Conservation (phyloP, 2,797 vertebrate genomes). For the Coendou prehensilis region DNA sequence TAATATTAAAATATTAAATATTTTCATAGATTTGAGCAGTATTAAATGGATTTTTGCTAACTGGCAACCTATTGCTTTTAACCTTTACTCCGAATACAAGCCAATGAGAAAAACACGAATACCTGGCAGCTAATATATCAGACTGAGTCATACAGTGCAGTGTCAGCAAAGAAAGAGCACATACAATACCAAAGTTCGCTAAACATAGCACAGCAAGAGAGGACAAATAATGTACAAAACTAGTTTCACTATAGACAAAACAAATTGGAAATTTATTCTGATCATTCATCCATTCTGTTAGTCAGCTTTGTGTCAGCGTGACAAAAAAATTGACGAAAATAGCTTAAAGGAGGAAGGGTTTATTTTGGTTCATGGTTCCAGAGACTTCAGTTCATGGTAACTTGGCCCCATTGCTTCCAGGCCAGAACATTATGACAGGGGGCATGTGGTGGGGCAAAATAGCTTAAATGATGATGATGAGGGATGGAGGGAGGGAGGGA, state of each 20-base stretch:
- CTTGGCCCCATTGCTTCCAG: background rate
- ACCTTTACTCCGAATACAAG: constrained; percentile 50
- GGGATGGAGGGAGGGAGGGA: background rate
- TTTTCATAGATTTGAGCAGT: constrained; percentile 58
- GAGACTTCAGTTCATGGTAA: background rate
- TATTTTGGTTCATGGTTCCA: background rate
- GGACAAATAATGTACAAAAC: constrained; percentile 8
- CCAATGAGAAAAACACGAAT: constrained; percentile 7
- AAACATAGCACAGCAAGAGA: background rate
- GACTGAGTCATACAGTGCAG: background rate
- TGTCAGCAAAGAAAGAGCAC: background rate
- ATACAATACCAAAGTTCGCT: background rate
- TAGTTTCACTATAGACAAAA: constrained; percentile 45
- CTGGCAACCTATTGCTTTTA: constrained; percentile 52
- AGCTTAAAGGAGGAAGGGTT: background rate
- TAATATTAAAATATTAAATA: constrained; percentile 69
- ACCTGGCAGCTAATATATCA: background rate
- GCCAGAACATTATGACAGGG: background rate
- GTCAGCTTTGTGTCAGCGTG: background rate
- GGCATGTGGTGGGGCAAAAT: background rate
- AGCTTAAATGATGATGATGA: background rate
- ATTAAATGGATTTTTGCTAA: constrained; percentile 64
- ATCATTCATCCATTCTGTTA: background rate
- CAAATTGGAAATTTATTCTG: constrained; percentile 27
- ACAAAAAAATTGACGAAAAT: background rate